Percentiles rank a stretch among this genome's conserved stretches.
phyloP scores from a whole-genome alignment of 2,888 invertebrate species.

The Torymus auratus region DNA sequence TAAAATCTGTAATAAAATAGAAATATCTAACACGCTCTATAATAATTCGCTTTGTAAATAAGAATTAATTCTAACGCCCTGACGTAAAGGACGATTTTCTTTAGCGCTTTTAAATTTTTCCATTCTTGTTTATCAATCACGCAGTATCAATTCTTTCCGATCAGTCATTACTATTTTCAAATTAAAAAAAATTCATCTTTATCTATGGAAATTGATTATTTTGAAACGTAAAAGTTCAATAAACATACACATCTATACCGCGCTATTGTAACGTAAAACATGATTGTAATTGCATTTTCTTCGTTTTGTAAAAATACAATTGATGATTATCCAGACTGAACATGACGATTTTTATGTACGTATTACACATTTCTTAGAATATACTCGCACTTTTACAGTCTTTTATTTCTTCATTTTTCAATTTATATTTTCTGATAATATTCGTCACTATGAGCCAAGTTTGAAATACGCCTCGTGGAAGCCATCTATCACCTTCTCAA shows the following conservation, averaged over 20 bases:
- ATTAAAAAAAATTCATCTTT: constrained; percentile 30
- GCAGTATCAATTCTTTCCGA: constrained; percentile 35
- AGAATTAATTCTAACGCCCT: constrained; percentile 55
- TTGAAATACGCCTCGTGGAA: constrained; percentile 48
- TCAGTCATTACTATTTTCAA: constrained; percentile 30
- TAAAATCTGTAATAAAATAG: constrained; percentile 71
- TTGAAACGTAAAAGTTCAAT: constrained; percentile 39
- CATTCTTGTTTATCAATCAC: constrained; percentile 26
- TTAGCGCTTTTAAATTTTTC: constrained; percentile 7
- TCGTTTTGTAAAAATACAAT: constrained; percentile 54
- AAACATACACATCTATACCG: constrained; percentile 41
- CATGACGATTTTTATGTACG: constrained; percentile 34
- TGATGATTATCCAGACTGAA: constrained; percentile 39
- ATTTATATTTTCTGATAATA: constrained; percentile 48
- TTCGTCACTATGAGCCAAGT: constrained; percentile 33
- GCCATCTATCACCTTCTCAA: constrained; percentile 35
- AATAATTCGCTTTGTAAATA: constrained; percentile 60
- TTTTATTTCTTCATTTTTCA: constrained; percentile 29
- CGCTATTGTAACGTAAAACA: constrained; percentile 48
- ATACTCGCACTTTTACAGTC: constrained; percentile 41
- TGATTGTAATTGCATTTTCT: constrained; percentile 38
- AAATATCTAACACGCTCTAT: constrained; percentile 66
- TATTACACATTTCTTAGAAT: constrained; percentile 47
- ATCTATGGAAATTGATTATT: constrained; percentile 20
- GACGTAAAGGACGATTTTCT: constrained; percentile 36